Percentiles rank a stretch among this genome's conserved stretches.
Conservation (phyloP, 1,140 invertebrate species). For the Drosophila orena region DNA sequence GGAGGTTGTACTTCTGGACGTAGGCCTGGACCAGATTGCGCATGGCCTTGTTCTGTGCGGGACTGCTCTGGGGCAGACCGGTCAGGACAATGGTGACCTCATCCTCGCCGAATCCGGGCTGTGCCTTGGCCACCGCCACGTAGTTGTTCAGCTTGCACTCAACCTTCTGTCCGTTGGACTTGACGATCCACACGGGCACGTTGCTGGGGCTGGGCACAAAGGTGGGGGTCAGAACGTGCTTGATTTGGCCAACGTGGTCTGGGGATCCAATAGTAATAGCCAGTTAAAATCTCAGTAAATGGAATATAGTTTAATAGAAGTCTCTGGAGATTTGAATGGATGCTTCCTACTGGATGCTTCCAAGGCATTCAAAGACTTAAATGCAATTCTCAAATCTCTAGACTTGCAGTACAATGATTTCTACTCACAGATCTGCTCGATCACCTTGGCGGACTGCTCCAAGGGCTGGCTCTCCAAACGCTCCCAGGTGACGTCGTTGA, state of each 20-base stretch:
- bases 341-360: no score
- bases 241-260: constrained; percentile 75
- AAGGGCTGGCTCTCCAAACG: constrained; percentile 71
- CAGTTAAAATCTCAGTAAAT: neutral
- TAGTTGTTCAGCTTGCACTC: constrained; percentile 73
- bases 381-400: neutral
- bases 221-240: constrained; percentile 64
- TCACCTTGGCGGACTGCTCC: constrained; percentile 62
- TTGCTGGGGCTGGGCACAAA: constrained; percentile 78
- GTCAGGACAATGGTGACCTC: constrained; percentile 80
- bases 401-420: neutral
- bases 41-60: constrained; percentile 61
- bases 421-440: constrained; percentile 67
- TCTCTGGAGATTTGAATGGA: neutral
- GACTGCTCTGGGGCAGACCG: constrained; percentile 63
- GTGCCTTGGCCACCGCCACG: constrained; percentile 53
- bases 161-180: constrained; percentile 66
- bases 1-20: constrained; percentile 66
- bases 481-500: constrained; percentile 71
- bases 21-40: constrained; percentile 69
- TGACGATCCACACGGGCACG: constrained; percentile 72
- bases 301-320: neutral
- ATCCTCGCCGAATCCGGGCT: constrained; percentile 66
- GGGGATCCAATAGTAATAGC: neutral
- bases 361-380: no score